Percentiles rank a stretch among this genome's conserved stretches.
phyloP scores from a whole-genome alignment of 2,797 vertebrate species.

The Gymnocypris eckloni region DNA sequence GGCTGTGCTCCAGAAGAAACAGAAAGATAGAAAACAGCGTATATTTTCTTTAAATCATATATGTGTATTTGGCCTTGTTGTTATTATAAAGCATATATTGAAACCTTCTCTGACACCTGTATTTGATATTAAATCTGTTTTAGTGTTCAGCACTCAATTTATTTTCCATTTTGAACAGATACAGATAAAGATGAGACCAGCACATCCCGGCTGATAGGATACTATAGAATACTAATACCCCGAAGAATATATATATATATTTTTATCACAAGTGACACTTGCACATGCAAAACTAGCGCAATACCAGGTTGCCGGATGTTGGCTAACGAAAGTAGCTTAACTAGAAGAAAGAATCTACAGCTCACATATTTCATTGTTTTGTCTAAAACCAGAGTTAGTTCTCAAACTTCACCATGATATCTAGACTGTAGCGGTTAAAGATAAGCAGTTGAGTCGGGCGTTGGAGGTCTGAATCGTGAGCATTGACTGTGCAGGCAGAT shows the following conservation, averaged over 20 bases:
- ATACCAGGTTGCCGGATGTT: background rate
- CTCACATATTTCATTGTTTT: background rate
- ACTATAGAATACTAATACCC: background rate
- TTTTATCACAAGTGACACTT: background rate
- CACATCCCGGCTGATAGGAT: conserved; percentile 25
- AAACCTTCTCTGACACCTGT: conserved; percentile 19
- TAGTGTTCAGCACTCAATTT: conserved; percentile 5
- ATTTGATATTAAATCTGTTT: conserved; percentile 46
- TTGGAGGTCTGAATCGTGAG: conserved; percentile 25
- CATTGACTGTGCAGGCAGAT: conserved; percentile 35
- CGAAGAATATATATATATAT: background rate
- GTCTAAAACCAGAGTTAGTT: background rate
- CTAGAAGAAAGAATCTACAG: background rate
- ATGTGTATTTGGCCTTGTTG: conserved; percentile 38
- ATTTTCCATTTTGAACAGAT: conserved; percentile 29
- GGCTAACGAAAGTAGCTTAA: background rate
- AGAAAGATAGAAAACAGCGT: conserved; percentile 13
- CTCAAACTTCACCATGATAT: conserved; percentile 5
- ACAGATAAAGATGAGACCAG: conserved; percentile 22
- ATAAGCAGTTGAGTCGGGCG: conserved; percentile 26
- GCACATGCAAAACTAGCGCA: background rate
- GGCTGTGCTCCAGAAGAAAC: conserved; percentile 30
- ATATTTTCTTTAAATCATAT: conserved; percentile 41
- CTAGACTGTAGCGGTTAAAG: conserved; percentile 13
- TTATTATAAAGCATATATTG: conserved; percentile 42